Evolutionary conservation across 2,888 invertebrate genomes (phyloP).

Genomic region (Byasa hedistus): DNA sequence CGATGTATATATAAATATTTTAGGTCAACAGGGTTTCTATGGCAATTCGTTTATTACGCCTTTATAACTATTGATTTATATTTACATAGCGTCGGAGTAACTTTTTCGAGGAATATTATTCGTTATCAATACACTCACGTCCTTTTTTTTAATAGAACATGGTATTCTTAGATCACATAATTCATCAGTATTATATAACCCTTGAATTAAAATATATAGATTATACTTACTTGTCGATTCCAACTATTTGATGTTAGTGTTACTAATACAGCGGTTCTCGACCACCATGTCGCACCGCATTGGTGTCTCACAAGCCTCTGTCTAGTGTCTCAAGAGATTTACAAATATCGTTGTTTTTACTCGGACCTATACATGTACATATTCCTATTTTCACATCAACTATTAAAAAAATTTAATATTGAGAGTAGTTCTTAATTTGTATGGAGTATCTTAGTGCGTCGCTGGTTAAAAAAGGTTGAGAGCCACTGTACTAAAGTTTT

Average conservation of each 20-base stretch:
- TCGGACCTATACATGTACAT: too few relatives aligned
- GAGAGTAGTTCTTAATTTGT: too few relatives aligned
- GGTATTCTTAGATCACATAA: slow-evolving; percentile 19
- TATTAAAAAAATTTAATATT: too few relatives aligned
- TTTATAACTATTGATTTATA: slow-evolving; percentile 31
- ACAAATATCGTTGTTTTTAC: too few relatives aligned
- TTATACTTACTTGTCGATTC: slow-evolving; percentile 20
- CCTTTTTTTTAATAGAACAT: slow-evolving; percentile 18
- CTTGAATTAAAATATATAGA: slow-evolving; percentile 23
- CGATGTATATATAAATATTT: slow-evolving; percentile 36
- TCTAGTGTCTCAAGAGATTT: too few relatives aligned
- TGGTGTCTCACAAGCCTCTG: too few relatives aligned
- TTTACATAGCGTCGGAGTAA: slow-evolving; percentile 20
- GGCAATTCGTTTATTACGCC: slow-evolving; percentile 45
- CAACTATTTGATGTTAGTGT: slow-evolving; percentile 26
- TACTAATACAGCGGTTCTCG: slow-evolving; percentile 3
- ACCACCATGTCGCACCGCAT: too few relatives aligned
- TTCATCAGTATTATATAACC: slow-evolving; percentile 28
- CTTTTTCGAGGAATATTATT: slow-evolving; percentile 25
- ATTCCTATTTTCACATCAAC: too few relatives aligned
- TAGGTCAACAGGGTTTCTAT: slow-evolving; percentile 69
- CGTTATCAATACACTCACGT: slow-evolving; percentile 7
- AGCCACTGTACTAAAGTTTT: slow-evolving; percentile 1
- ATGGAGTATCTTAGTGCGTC: too few relatives aligned
- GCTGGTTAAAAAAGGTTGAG: too few relatives aligned